These are phyloP conservation scores for Pontoporia blainvillei DNA, from an alignment of 2,113 vertebrate species.

Conservation along the genomic window DNA sequence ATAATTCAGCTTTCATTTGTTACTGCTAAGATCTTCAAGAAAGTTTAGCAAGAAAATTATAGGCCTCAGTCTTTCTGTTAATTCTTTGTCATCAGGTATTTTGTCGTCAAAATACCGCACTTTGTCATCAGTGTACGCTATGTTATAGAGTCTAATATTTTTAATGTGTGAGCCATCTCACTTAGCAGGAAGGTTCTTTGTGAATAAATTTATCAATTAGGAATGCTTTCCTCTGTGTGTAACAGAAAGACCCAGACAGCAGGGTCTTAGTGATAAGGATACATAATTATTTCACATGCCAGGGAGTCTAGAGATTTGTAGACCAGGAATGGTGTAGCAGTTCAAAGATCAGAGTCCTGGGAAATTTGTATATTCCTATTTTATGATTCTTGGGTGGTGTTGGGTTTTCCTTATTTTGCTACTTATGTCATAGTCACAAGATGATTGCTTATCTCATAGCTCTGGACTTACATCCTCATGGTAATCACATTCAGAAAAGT, in stretches of 20 bases:
- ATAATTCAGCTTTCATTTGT: not conserved
- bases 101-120: not conserved
- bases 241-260: not conserved
- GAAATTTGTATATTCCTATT: not conserved
- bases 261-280: not conserved
- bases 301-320: not conserved
- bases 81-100: slow-evolving; percentile 15
- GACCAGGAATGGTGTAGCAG: not conserved
- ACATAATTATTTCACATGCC: not conserved
- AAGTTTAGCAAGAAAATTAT: slow-evolving; percentile 21
- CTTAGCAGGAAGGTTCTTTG: not conserved
- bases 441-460: not conserved
- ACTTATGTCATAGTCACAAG: not conserved
- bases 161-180: slow-evolving; percentile 1
- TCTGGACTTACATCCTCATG: not conserved
- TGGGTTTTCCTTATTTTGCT: not conserved
- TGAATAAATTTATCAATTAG: not conserved
- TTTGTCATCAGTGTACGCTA: not conserved
- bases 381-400: not conserved
- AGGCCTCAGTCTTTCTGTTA: not conserved
- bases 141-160: not conserved
- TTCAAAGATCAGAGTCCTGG: not conserved
- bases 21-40: slow-evolving; percentile 1
- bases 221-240: not conserved
- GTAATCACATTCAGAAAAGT: not conserved